These are phyloP conservation scores for Drosophila tsacasi DNA, from an alignment of 1,140 invertebrate genomes.

Conservation along the genomic window DNA sequence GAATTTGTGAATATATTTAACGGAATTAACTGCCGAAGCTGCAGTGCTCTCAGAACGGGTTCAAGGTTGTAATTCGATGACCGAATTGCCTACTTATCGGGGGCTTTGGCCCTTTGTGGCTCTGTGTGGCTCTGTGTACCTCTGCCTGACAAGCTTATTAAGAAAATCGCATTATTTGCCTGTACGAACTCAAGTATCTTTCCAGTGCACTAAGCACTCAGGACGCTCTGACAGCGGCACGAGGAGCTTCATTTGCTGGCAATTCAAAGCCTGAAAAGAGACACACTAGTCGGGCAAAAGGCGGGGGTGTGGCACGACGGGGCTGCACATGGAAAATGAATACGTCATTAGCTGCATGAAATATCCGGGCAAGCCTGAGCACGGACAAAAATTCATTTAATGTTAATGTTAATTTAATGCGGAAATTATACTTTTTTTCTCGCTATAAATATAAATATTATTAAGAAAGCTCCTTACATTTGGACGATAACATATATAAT, in stretches of 20 bases:
- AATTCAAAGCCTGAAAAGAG: constrained; percentile 65
- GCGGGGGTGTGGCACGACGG: not conserved
- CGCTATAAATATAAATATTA: no score
- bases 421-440: not conserved
- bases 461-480: not conserved
- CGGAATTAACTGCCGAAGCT: constrained; percentile 57
- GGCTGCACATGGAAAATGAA: constrained; percentile 63
- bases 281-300: not conserved
- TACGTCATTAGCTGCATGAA: constrained; percentile 80
- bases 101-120: not conserved
- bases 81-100: constrained; percentile 61
- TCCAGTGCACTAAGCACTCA: constrained; percentile 64
- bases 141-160: constrained; percentile 62
- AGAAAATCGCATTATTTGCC: constrained; percentile 76
- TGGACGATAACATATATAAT: not conserved
- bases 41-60: constrained; percentile 35
- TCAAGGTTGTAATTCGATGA: constrained; percentile 66
- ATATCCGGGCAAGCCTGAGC: constrained; percentile 54
- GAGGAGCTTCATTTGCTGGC: constrained; percentile 73
- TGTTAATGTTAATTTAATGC: no score
- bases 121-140: constrained; percentile 11
- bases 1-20: constrained; percentile 67
- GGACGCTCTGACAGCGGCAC: constrained; percentile 54
- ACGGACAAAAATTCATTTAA: constrained; percentile 1
- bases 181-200: constrained; percentile 66